Evolutionary conservation across 2,888 invertebrate genomes (phyloP).

Genomic region (Escarpia spicata): DNA sequence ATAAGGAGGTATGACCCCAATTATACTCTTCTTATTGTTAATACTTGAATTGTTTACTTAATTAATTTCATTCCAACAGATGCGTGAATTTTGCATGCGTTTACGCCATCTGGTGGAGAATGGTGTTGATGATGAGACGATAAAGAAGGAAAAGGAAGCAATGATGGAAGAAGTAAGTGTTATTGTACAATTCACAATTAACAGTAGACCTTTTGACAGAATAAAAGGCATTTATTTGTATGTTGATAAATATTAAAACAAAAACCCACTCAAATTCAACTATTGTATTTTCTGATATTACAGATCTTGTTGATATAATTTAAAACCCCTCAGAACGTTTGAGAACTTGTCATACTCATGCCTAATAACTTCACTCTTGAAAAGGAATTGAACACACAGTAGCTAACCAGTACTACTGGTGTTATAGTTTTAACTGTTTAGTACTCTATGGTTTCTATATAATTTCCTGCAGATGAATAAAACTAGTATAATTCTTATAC

Average conservation of each 20-base stretch:
- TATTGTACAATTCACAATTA: not conserved
- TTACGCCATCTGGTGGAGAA: slow-evolving; percentile 74
- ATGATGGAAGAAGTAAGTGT: slow-evolving; percentile 74
- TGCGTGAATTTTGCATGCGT: slow-evolving; percentile 78
- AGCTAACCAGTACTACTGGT: no score
- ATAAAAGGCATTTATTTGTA: not conserved
- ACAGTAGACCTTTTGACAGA: not conserved
- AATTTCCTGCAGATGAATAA: no score
- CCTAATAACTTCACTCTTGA: not conserved
- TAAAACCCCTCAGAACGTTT: no score
- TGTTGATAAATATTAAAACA: no score
- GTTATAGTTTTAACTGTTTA: not conserved
- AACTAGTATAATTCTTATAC: no score
- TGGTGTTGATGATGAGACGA: slow-evolving; percentile 73
- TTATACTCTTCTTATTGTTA: not conserved
- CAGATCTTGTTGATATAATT: no score
- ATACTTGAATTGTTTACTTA: not conserved
- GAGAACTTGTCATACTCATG: no score
- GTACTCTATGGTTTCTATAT: no score
- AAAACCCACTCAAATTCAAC: not conserved
- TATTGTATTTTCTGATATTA: not conserved
- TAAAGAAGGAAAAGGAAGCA: slow-evolving; percentile 73
- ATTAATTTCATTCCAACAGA: slow-evolving; percentile 18
- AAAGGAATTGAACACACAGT: not conserved
- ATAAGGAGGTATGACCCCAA: not conserved